A percentile compares a stretch with the other conserved stretches of the same genome.
These are phyloP conservation scores for Rhodeus uyekii DNA, from an alignment of 2,797 vertebrate genomes.

Conservation along the genomic window DNA sequence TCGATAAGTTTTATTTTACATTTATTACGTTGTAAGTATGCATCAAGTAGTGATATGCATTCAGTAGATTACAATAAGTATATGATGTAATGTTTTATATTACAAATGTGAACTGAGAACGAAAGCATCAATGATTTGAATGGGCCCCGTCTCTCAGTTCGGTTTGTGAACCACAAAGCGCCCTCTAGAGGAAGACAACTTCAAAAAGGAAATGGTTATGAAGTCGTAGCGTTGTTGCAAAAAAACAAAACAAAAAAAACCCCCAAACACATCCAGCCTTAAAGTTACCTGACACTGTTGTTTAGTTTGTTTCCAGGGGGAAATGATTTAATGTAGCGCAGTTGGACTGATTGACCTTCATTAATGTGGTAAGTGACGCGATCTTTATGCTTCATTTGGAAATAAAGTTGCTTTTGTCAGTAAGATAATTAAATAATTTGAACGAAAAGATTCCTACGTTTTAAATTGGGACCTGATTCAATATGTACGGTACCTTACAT, in stretches of 20 bases:
- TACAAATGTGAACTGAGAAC: not conserved
- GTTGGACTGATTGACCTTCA: not conserved
- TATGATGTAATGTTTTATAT: not conserved
- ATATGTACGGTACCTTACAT: not conserved
- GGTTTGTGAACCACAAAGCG: conserved; percentile 3
- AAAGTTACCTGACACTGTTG: not conserved
- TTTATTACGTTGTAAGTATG: not conserved
- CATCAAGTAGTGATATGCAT: not conserved
- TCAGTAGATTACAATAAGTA: not conserved
- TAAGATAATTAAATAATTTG: not conserved
- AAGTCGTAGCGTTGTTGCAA: not conserved
- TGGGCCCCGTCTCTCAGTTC: not conserved
- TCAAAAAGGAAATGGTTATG: not conserved
- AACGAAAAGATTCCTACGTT: not conserved
- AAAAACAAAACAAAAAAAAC: not conserved
- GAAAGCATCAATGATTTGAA: not conserved
- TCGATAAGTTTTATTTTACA: not conserved
- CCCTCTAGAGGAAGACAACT: conserved; percentile 10
- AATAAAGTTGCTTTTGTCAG: not conserved
- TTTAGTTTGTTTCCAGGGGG: conserved; percentile 21
- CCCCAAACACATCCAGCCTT: too few relatives aligned
- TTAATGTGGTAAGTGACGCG: conserved; percentile 14
- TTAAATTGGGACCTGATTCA: not conserved
- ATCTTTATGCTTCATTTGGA: not conserved
- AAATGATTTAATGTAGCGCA: conserved; percentile 14